Percentiles rank a stretch among this genome's conserved stretches.
phyloP scores from a whole-genome alignment of 1,140 invertebrate species.

The Aphaenogaster ashmeadi region DNA sequence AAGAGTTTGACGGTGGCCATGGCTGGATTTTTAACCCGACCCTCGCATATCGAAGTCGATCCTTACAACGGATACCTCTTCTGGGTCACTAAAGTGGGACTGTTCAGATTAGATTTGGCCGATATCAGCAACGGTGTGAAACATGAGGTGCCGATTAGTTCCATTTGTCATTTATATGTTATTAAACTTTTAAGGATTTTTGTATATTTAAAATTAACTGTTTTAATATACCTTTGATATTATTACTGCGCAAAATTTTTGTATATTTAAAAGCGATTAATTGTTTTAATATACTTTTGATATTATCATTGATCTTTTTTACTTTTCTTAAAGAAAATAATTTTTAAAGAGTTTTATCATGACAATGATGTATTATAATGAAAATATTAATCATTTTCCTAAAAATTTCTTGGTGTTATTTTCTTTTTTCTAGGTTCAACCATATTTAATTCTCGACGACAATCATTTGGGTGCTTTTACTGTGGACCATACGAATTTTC shows the following conservation, averaged over 20 bases:
- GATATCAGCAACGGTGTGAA: slow-evolving; percentile 91
- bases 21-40: slow-evolving; percentile 89
- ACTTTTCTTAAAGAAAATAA: slow-evolving; percentile 18
- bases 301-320: not conserved
- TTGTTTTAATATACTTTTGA: not conserved
- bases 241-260: not conserved
- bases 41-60: slow-evolving; percentile 95
- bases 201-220: not conserved
- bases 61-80: slow-evolving; percentile 97
- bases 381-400: slow-evolving; percentile 3
- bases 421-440: slow-evolving; percentile 77
- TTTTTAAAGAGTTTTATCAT: not conserved
- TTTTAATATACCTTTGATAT: not conserved
- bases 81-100: slow-evolving; percentile 91
- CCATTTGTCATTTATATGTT: not conserved
- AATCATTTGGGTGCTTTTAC: slow-evolving; percentile 91
- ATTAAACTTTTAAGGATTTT: not conserved
- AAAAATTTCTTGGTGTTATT: not conserved
- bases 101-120: slow-evolving; percentile 93
- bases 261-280: not conserved
- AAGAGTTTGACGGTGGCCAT: slow-evolving; percentile 90
- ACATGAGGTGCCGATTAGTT: slow-evolving; percentile 85
- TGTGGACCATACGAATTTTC: slow-evolving; percentile 93
- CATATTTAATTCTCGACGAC: slow-evolving; percentile 88
- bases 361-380: not conserved